Conservation (phyloP, 2,888 invertebrate genomes). For the Baccha elongata region DNA sequence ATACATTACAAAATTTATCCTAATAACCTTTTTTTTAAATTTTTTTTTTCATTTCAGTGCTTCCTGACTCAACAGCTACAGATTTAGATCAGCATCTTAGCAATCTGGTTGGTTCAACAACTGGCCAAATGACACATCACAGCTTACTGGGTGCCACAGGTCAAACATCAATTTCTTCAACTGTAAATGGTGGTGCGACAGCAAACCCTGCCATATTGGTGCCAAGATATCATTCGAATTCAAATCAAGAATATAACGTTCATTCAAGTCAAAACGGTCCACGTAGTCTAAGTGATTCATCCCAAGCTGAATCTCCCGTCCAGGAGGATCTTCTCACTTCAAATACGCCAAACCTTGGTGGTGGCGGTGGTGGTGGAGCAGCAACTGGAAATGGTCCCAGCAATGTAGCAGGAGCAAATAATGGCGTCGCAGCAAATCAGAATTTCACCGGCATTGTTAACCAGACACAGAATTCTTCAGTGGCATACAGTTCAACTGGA, state of each 20-base stretch:
- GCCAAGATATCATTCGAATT: constrained; percentile 85
- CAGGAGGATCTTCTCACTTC: constrained; percentile 89
- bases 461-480: constrained; percentile 83
- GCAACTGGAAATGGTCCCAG: constrained; percentile 75
- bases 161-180: constrained; percentile 82
- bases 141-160: constrained; percentile 83
- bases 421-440: constrained; percentile 79
- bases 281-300: constrained; percentile 91
- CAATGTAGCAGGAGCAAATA: constrained; percentile 76
- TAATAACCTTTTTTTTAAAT: too few species aligned
- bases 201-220: constrained; percentile 84
- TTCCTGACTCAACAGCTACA: constrained; percentile 90
- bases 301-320: constrained; percentile 91
- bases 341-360: constrained; percentile 85
- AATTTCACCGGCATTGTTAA: constrained; percentile 84
- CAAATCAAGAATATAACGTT: constrained; percentile 86
- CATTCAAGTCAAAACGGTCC: constrained; percentile 86
- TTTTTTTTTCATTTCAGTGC: constrained; percentile 83
- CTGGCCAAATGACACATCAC: constrained; percentile 83
- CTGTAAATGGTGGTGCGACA: constrained; percentile 78
- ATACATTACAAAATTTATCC: too few species aligned
- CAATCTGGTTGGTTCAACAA: constrained; percentile 85
- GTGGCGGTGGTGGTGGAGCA: constrained; percentile 82
- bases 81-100: constrained; percentile 90
- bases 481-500: constrained; percentile 83